phyloP scores from a whole-genome alignment of 1,140 invertebrate genomes.

The Phocides pigmalion region DNA sequence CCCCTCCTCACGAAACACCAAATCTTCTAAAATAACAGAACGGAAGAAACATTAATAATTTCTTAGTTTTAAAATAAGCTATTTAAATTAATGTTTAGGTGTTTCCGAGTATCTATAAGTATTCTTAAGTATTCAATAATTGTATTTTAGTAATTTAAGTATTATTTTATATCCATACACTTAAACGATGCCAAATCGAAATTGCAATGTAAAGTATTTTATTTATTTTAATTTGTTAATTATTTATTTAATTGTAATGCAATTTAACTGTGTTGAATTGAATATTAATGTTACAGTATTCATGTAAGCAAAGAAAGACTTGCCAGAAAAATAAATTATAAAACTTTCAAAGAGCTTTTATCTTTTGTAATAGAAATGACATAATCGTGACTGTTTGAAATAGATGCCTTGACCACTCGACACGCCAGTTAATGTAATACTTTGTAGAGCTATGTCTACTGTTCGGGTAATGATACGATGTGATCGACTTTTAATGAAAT shows the following conservation, averaged over 20 bases:
- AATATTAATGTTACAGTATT: background rate
- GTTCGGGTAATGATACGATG: slow-evolving; percentile 17
- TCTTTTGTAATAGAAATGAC: slow-evolving; percentile 19
- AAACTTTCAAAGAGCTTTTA: slow-evolving; percentile 15
- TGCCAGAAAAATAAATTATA: slow-evolving; percentile 38
- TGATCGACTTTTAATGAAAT: slow-evolving; percentile 25
- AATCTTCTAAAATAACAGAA: slow-evolving; percentile 44
- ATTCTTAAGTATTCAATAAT: too few relatives aligned
- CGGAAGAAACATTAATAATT: slow-evolving; percentile 60
- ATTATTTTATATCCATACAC: slow-evolving; percentile 23
- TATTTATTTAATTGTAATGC: slow-evolving; percentile 48
- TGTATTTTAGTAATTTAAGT: slow-evolving; percentile 16
- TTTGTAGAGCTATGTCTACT: slow-evolving; percentile 1
- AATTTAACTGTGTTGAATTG: too few relatives aligned
- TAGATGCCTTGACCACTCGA: background rate
- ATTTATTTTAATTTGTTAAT: slow-evolving; percentile 42
- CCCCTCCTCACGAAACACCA: slow-evolving; percentile 50
- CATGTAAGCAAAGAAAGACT: slow-evolving; percentile 34
- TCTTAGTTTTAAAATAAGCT: too few relatives aligned
- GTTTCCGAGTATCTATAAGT: too few relatives aligned
- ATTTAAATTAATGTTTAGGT: too few relatives aligned
- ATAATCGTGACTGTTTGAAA: slow-evolving; percentile 19
- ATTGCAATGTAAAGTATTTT: slow-evolving; percentile 65
- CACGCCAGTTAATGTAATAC: slow-evolving; percentile 16
- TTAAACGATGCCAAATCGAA: slow-evolving; percentile 65